Conservation (phyloP, 53 echinoderm and acorn worm genomes). For the Holothuria leucospilota region DNA sequence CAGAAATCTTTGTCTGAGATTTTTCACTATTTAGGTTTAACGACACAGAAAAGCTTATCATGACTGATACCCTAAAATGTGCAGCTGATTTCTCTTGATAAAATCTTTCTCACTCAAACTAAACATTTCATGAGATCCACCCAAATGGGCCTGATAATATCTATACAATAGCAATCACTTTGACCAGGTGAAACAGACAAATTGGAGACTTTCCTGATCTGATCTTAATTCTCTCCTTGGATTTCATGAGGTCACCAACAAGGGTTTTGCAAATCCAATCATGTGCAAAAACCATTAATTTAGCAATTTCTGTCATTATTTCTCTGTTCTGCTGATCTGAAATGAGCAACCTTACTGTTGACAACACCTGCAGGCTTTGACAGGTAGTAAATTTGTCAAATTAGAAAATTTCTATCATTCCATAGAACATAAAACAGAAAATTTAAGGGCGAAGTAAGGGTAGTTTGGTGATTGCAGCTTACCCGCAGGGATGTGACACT, state of each 20-base stretch:
- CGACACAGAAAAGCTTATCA: too few relatives aligned
- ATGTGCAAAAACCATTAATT: conserved; percentile 29
- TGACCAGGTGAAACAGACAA: background rate
- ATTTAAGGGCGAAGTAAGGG: too few relatives aligned
- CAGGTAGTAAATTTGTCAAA: conserved; percentile 5
- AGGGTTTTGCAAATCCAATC: conserved; percentile 22
- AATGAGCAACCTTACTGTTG: background rate
- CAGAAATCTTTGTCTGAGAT: too few relatives aligned
- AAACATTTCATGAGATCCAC: background rate
- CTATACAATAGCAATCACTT: conserved; percentile 1
- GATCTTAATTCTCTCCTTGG: background rate
- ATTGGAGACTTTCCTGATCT: background rate
- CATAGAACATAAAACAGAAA: too few relatives aligned
- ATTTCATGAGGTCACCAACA: background rate
- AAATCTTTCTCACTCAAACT: conserved; percentile 2
- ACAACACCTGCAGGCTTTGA: conserved; percentile 25
- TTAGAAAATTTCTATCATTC: conserved; percentile 27
- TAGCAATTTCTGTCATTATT: conserved; percentile 5
- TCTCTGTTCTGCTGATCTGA: too few relatives aligned
- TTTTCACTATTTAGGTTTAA: too few relatives aligned
- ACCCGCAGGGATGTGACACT: too few relatives aligned
- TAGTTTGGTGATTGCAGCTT: too few relatives aligned
- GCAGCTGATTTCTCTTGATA: too few relatives aligned
- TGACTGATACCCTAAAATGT: too few relatives aligned
- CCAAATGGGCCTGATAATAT: background rate